Conservation (phyloP, 92 coral and sea anemone genomes). For the Muricea muricata region DNA sequence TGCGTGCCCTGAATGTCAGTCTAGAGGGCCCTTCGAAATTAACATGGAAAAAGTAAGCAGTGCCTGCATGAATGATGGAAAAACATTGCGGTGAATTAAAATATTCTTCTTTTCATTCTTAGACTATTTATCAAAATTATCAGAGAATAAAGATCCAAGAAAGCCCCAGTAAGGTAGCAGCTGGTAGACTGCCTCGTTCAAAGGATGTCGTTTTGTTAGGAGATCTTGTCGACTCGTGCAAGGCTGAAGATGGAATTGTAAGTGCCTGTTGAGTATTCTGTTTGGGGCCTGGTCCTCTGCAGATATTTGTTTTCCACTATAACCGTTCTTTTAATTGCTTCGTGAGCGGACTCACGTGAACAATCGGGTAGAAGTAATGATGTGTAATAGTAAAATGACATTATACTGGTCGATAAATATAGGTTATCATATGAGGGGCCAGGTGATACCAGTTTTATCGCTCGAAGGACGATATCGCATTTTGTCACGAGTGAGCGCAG, state of each 20-base stretch:
- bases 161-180: conserved; percentile 97
- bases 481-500: too few species aligned
- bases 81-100: too few species aligned
- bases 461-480: too few species aligned
- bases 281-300: not conserved
- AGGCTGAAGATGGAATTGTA: conserved; percentile 99
- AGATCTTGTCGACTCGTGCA: conserved; percentile 97
- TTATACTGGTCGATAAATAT: too few species aligned
- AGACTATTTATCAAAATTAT: conserved; percentile 95
- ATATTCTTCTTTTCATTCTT: not conserved
- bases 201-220: conserved; percentile 92
- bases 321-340: too few species aligned
- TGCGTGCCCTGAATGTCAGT: conserved; percentile 97
- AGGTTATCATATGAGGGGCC: too few species aligned
- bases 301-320: too few species aligned
- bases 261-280: conserved; percentile 48
- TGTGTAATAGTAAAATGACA: too few species aligned
- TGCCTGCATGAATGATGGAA: too few species aligned
- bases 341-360: too few species aligned
- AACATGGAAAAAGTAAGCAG: conserved; percentile 88
- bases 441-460: too few species aligned
- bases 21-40: conserved; percentile 98
- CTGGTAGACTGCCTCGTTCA: conserved; percentile 94
- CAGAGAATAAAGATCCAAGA: conserved; percentile 98
- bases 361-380: too few species aligned